Percentiles rank a stretch among this genome's conserved stretches.
Evolutionary conservation across 64 coral and sea anemone species (phyloP).

Genomic region (Montipora foliosa): DNA sequence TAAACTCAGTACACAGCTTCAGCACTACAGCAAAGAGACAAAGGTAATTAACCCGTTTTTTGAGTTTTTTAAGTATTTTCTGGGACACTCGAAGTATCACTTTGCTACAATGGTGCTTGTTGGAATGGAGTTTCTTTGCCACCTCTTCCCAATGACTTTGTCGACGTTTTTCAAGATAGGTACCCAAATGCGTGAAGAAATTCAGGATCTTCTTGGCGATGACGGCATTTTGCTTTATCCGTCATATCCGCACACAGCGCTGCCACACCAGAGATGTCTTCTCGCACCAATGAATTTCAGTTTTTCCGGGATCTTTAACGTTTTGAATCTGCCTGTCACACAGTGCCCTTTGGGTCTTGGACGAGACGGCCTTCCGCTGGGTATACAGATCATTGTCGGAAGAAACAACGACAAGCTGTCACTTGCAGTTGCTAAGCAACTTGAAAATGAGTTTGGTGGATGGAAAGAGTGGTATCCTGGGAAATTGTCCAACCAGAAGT

Average conservation of each 20-base stretch:
- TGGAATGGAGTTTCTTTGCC: constrained; percentile 41
- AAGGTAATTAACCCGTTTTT: constrained; percentile 69
- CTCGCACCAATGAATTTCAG: constrained; percentile 84
- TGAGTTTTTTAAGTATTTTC: constrained; percentile 85
- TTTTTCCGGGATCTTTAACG: constrained; percentile 87
- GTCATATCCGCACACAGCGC: constrained; percentile 80
- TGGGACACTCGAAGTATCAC: constrained; percentile 88
- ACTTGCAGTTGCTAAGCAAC: constrained; percentile 73
- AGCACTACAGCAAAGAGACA: constrained; percentile 36
- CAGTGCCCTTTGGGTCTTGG: constrained; percentile 92
- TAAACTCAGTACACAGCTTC: constrained; percentile 55
- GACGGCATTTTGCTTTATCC: constrained; percentile 85
- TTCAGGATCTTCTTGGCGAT: constrained; percentile 79
- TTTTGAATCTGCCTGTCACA: constrained; percentile 83
- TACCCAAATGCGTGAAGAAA: constrained; percentile 58
- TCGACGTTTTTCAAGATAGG: constrained; percentile 81
- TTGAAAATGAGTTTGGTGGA: constrained; percentile 80
- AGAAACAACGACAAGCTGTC: constrained; percentile 89
- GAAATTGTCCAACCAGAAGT: constrained; percentile 25
- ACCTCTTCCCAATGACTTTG: constrained; percentile 21
- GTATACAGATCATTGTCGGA: constrained; percentile 83
- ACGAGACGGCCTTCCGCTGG: constrained; percentile 83
- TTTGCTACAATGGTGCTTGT: constrained; percentile 67
- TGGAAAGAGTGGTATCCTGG: constrained; percentile 85
- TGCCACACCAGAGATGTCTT: constrained; percentile 71